Base-by-base conservation (phyloP, 2,113 vertebrate genomes). In the Megaptera novaeangliae region DNA sequence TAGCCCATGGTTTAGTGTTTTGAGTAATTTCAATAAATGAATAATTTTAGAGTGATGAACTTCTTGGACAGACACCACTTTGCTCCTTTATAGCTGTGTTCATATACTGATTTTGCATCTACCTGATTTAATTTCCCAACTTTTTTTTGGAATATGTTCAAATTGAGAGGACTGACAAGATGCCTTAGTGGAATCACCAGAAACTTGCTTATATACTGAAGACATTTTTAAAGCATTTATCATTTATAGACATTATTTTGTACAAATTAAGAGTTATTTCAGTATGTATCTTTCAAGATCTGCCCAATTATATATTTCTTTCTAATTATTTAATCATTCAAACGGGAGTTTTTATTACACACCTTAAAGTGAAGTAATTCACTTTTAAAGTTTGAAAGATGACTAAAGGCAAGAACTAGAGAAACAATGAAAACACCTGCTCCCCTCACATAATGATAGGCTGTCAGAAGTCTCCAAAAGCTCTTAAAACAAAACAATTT, bases 21-120 rank as follows among this genome's bases (percentile, higher is more conserved):
- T 98, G 97, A 98, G 98, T 98, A 98, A 98, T 98, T 98, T 98
- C 90, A 97, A 64, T 94, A 96, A 91, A 98, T 86, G 71, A 97
- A 97, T 98, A 68, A 97, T 97, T 98, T 97, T 74, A 96, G 5
- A 77, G 78, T 97, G 78, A 96, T 97, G 97, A 98, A 96, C 64
- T 97, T 97, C 34, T 84, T 84, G n/a, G n/a, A 84, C 61, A 95
- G 69, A 96, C 61, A 87, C 1, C 68, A 66, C 88, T 66, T 74
- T 75, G 27, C 3, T 94, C 84, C 39, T 96, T 98, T 97, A 97
- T 77, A 78, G 11, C 2, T 98, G 8, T 97, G 11, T 74, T 97
- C 39, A 75, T 93, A 96, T 95, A 94, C 66, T 97, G 71, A 96
- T 95, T 97, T 83, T 63, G 20, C 64, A 82, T 88, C 36, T 68